Base-by-base conservation (phyloP, 2,113 vertebrate species). In the Papio anubis region DNA sequence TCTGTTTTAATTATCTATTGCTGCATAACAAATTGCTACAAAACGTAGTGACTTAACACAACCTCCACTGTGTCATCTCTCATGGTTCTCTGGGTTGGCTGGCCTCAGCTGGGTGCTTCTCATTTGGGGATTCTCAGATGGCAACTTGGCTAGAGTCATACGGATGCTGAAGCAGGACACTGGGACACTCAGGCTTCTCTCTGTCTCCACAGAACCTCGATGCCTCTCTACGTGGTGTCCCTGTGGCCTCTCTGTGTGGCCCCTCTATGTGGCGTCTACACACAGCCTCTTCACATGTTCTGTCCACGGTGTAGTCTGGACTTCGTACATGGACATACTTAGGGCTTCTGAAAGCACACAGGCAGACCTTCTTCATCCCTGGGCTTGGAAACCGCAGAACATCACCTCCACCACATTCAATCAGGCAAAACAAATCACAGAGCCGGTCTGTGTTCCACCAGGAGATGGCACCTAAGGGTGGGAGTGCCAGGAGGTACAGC, bases 401-500 rank as follows among this genome's bases (percentile, higher is more conserved):
- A 45, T 45, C 45, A 45, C 45, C 45, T 45, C 45, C 45, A 45
- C 45, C 45, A 45, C 45, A 45, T 45, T 45, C 45, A 45, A 45
- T 45, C 45, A 45, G 45, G 45, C 45, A 45, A 76, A 75, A 14
- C 3, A 0, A 45, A 35, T 75, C 30, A 5, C 27, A 0, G 3
- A 50, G 38, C 32, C 21, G 38, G 57, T 45, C 43, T 25, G 0
- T 4, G 1, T n/a, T 68, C n/a, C 17, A 27, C 20, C 0, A 25
- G 13, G 35, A 72, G 9, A 17, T 57, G 59, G 23, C 72, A 3
- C 38, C 20, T 68, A 7, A 12, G 13, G 17, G 0, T 17, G 73
- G 64, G 30, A 25, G 4, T 14, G 14, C 35, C 57, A 23, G 48
- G 20, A 50, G 32, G 55, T 48, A 18, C 4, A 8, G 81, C 8